Evolutionary conservation across 1,140 invertebrate genomes (phyloP).

Genomic region (Ridgeia piscesae): DNA sequence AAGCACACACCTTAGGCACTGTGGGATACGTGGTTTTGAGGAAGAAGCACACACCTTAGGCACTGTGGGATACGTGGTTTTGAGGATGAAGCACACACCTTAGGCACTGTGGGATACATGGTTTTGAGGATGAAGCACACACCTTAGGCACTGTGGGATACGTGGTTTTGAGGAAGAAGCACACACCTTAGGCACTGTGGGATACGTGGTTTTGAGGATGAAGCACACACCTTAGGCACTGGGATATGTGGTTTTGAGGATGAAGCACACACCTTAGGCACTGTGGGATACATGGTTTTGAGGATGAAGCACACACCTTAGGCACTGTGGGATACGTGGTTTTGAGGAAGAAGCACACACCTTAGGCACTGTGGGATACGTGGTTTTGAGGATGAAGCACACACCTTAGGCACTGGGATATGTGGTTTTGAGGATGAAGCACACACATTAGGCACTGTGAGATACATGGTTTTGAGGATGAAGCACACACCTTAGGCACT

Average conservation of each 20-base stretch:
- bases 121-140: background rate
- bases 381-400: background rate
- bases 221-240: conserved; percentile 11
- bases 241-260: background rate
- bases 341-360: background rate
- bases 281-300: background rate
- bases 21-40: background rate
- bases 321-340: background rate
- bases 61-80: background rate
- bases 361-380: conserved; percentile 12
- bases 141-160: conserved; percentile 16
- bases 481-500: conserved; percentile 11
- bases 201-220: background rate
- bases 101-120: background rate
- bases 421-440: background rate
- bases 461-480: background rate
- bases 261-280: conserved; percentile 11
- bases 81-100: background rate
- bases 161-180: background rate
- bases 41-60: conserved; percentile 7
- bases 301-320: background rate
- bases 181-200: conserved; percentile 11
- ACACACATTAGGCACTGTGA: conserved; percentile 8
- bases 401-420: conserved; percentile 11
- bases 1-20: conserved; percentile 11